phyloP scores from a whole-genome alignment of 2,113 vertebrate species.

The Phrynosoma blainvillii region DNA sequence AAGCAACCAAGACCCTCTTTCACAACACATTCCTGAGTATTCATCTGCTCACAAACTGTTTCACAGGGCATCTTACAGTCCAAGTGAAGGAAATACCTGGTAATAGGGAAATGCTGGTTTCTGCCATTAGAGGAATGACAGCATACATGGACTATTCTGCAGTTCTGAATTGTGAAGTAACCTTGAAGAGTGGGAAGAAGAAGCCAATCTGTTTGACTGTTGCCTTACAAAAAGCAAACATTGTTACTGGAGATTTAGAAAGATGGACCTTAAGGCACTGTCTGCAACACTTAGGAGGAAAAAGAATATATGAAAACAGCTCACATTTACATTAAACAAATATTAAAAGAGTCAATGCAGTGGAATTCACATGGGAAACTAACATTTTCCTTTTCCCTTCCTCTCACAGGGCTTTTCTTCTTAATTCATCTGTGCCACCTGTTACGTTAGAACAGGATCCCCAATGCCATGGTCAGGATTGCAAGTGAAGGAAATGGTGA shows the following conservation, averaged over 20 bases:
- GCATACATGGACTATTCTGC: neutral
- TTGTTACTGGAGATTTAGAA: neutral
- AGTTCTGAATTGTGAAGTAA: constrained; percentile 6
- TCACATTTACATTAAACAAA: neutral
- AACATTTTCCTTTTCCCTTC: neutral
- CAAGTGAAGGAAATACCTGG: neutral
- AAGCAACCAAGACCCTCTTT: neutral
- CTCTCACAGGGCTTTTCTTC: constrained; percentile 49
- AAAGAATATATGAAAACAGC: rapidly evolving
- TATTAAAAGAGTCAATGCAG: neutral
- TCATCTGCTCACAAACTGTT: neutral
- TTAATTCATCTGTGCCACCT: neutral
- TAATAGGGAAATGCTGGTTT: neutral
- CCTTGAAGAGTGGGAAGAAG: rapidly evolving
- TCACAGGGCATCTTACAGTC: neutral
- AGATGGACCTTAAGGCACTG: constrained; percentile 29
- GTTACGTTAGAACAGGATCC: constrained; percentile 80
- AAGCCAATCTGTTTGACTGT: neutral
- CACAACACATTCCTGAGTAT: constrained; percentile 8
- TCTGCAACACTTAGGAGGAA: neutral
- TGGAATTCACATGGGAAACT: neutral
- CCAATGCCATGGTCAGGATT: constrained; percentile 85
- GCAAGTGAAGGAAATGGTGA: constrained; percentile 97
- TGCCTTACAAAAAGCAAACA: neutral
- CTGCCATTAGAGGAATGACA: neutral